These are phyloP conservation scores for Julus scanicus DNA, from an alignment of 2,888 invertebrate species.

Conservation along the genomic window DNA sequence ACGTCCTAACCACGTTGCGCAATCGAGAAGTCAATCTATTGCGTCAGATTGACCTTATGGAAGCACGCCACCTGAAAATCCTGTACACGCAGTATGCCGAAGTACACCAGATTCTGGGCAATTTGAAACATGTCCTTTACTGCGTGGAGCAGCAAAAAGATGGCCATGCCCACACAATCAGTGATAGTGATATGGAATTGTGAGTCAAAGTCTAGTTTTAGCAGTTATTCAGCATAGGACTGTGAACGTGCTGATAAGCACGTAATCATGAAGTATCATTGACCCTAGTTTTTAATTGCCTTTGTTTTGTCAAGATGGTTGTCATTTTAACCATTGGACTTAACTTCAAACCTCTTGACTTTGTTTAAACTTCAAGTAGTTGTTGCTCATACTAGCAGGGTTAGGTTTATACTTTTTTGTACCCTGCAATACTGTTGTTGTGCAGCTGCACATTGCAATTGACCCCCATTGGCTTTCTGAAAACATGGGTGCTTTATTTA, in stretches of 20 bases:
- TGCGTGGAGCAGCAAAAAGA: neutral
- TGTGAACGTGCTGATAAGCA: neutral
- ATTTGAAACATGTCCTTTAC: neutral
- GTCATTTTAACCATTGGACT: neutral
- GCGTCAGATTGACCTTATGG: constrained; percentile 46
- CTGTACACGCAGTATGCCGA: constrained; percentile 47
- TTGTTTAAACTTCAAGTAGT: neutral
- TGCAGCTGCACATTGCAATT: neutral
- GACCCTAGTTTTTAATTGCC: no score
- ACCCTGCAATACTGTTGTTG: no score
- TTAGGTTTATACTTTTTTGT: no score
- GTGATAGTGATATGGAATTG: constrained; percentile 1
- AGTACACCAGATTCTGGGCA: constrained; percentile 46
- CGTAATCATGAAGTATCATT: neutral
- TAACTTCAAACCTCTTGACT: neutral
- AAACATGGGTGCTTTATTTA: no score
- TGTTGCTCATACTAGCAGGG: neutral
- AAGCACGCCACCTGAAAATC: neutral
- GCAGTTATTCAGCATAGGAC: neutral
- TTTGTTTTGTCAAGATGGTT: no score
- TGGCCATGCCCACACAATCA: neutral
- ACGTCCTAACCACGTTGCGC: neutral
- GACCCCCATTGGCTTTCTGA: no score
- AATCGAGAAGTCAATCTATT: constrained; percentile 48
- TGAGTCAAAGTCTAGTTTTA: neutral